Evolutionary conservation across 35 echinoderm and acorn worm genomes (phyloP).

Genomic region (Amphiura filiformis): DNA sequence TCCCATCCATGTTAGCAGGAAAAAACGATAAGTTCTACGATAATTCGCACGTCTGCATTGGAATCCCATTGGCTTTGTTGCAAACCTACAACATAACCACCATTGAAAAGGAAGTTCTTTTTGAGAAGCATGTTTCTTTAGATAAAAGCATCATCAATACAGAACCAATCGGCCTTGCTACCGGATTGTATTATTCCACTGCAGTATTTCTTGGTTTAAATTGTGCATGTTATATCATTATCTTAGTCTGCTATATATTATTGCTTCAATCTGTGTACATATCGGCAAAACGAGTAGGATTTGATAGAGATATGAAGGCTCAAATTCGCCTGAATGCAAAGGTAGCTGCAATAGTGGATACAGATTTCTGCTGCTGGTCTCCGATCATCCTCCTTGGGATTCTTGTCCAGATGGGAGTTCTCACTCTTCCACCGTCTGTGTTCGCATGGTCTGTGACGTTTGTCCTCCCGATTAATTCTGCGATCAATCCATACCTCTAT

Average conservation of each 20-base stretch:
- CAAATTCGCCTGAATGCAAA: slow-evolving; percentile 23
- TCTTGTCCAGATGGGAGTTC: too few relatives aligned
- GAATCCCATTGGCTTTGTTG: slow-evolving; percentile 32
- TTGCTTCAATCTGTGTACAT: background rate
- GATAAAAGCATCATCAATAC: background rate
- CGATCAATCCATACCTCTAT: slow-evolving; percentile 46
- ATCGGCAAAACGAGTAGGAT: background rate
- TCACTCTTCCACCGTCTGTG: background rate
- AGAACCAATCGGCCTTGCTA: background rate
- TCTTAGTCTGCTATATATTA: too few relatives aligned
- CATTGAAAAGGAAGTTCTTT: too few relatives aligned
- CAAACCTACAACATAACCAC: too few relatives aligned
- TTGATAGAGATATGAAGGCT: too few relatives aligned
- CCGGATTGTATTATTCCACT: background rate
- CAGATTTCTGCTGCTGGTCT: too few relatives aligned
- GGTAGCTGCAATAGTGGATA: slow-evolving; percentile 24
- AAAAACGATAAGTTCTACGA: too few relatives aligned
- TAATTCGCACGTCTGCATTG: slow-evolving; percentile 68
- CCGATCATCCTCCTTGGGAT: too few relatives aligned
- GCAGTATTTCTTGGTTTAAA: too few relatives aligned
- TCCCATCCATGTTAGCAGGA: slow-evolving; percentile 26
- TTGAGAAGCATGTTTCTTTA: background rate
- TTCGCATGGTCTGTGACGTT: too few relatives aligned
- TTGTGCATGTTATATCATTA: too few relatives aligned
- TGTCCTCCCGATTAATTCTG: too few relatives aligned